Base-by-base conservation (phyloP, 2,113 vertebrate species). In the Siphamia tubifer region DNA sequence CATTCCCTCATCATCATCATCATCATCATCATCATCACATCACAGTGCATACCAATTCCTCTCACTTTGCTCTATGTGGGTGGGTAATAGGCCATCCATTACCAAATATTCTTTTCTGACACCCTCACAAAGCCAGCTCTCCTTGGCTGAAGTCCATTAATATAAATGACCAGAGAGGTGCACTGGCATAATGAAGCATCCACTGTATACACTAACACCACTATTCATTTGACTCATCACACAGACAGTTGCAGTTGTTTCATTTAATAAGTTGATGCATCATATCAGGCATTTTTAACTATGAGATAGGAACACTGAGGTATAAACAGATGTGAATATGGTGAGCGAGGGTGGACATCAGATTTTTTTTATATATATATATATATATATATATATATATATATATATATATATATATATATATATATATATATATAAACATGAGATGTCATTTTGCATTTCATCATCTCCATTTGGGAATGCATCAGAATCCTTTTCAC, bases 11-110 rank as follows among this genome's bases (percentile, higher is more conserved):
- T 79, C 43, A 77, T 72, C 68, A 70, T 62, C 51, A 68, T 77
- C 38, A 74, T 69, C n/a, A n/a, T n/a, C n/a, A n/a, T n/a, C n/a
- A n/a, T n/a, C n/a, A n/a, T n/a, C n/a, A n/a, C n/a, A n/a, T n/a
- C 67, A 70, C 74, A 65, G 42, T 64, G 77, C 70, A 73, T 74
- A 67, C 27, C 61, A 68, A 75, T 70, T 64, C 53, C 53, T 87
- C 64, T 72, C 52, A n/a, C 49, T 70, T 58, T 75, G 34, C 69
- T 62, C 40, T 3, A 68, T 65, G 87, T 89, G 83, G 86, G 88
- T 70, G 75, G 64, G 17, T 85, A 87, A 84, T 77, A 76, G 79
- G 44, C 69, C 68, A 63, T 80, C 82, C 75, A 82, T 69, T 80
- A 79, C 71, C 77, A 77, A 53, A 82, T 85, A 65, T 76, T 81